Evolutionary conservation across 2,797 vertebrate genomes (phyloP), one percentile per base, ranked within the genome.

Genomic region (Oceanodroma leucorhoa): DNA sequence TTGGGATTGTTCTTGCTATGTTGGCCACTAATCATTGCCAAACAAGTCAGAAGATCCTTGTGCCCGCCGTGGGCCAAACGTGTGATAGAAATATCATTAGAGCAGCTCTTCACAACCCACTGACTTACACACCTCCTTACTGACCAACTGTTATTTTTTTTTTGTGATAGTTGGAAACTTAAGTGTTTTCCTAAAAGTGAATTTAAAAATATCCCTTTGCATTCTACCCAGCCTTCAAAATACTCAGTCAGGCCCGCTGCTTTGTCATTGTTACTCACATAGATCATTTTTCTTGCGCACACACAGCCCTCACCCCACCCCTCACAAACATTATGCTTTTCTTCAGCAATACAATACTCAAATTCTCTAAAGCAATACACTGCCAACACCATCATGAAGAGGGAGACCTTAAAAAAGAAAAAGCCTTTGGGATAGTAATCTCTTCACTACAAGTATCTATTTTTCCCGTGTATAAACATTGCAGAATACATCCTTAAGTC

Each of bases 281-380:
- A 75, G 17, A 53, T 24, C 1, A 1, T 21, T 83, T 65, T 48
- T 66, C 67, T 73, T 53, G 14, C 0, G 0, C 0, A 0, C 22
- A 40, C 51, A 55, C 11, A 82, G 58, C 5, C 29, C 27, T 50
- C 34, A 14, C 17, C n/a, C 22, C 50, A 43, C 6, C 19, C 18
- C 26, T 65, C 67, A 87, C 23, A 53, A 94, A 48, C 11, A 41
- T 14, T 45, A 5, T 0, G 17, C 11, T 58, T 70, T 73, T 55
- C 65, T 83, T 71, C 53, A 93, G 60, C 57, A 90, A 43, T 0
- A 75, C 32, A 72, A 79, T 48, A 65, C 58, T 79, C 40, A 41
- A 51, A 54, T 61, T 82, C 51, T 58, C 51, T 36, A 38, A n/a
- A 82, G 60, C 61, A 43, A 79, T 76, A 38, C 1, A 14, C 61